A percentile compares a stretch with the other conserved stretches of the same genome.
These are phyloP conservation scores for Mormyrus proboscirostris DNA, from an alignment of 2,797 vertebrate genomes.

Conservation along the genomic window DNA sequence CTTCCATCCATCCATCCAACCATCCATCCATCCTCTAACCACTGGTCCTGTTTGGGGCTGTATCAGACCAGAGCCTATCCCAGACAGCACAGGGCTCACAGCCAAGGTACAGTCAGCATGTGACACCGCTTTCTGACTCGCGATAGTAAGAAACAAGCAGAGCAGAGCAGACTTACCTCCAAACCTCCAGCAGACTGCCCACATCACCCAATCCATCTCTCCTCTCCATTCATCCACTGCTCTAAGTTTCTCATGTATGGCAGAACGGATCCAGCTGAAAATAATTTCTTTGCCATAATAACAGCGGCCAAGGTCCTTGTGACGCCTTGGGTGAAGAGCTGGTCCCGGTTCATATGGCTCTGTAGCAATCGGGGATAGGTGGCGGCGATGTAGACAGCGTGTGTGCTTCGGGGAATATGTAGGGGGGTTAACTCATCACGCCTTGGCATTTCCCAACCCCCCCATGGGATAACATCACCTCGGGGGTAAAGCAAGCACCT, in stretches of 20 bases:
- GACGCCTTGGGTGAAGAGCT: background rate
- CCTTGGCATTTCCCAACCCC: background rate
- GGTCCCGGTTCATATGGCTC: background rate
- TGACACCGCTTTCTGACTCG: background rate
- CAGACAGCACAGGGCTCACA: background rate
- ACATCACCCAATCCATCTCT: background rate
- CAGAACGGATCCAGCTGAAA: background rate
- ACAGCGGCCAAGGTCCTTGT: background rate
- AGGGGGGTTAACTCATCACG: background rate
- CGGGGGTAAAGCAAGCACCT: background rate
- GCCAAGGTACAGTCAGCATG: background rate
- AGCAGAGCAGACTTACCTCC: background rate
- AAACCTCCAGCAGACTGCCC: background rate
- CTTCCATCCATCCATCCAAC: background rate
- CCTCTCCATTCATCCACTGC: background rate
- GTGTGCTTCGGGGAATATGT: background rate
- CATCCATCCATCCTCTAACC: background rate
- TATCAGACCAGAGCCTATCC: background rate
- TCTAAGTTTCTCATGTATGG: background rate
- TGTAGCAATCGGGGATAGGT: background rate
- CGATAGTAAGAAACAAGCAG: background rate
- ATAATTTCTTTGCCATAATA: background rate
- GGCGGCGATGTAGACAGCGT: background rate
- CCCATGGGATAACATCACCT: background rate
- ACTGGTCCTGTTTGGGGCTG: background rate